Evolutionary conservation across 2,797 vertebrate species (phyloP), one percentile per base, ranked within the genome.

Genomic region (Philypnodon macrostomus): DNA sequence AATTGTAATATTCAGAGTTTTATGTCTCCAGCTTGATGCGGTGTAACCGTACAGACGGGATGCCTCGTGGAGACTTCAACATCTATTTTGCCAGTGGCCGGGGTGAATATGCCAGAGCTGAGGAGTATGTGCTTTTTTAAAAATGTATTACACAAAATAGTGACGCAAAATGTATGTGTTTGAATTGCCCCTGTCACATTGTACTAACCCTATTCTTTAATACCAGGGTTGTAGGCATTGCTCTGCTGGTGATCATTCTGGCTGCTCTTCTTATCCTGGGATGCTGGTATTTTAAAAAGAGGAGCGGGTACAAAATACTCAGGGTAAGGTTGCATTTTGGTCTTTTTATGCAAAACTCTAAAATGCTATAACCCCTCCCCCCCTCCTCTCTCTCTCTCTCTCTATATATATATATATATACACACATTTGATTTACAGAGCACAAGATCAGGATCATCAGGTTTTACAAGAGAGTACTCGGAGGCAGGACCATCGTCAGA

Each of bases 251-350:
- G 34, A 77, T 94, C 57, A 86, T 95, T 70, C 83, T 97, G 52
- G 93, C 88, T 13, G 82, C 88, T 54, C 80, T 96, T 48, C 63
- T 97, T 53, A 83, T 95, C 35, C 71, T 96, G 37, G 90, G 92
- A 51, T 98, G 96, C 69, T 98, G 95, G 93, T 96, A 93, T 67
- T 95, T 91, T 56, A 94, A 85, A 73, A 91, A 88, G 62, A 90
- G 93, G 39, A 92, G 77, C 8, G 95, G 95, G 51, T 98, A 98
- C 73, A 92, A 81, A 85, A 88, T 84, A 31, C 88, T 98, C 67
- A 70, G 55, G 86, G 95, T 95, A 80, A 85, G 89, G 53, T 17
- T 31, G 7, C 6, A 30, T n/a, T 18, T n/a, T 29, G 2, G 27
- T 1, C 2, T 29, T 29, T 12, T 10, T 11, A n/a, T n/a, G n/a